These are phyloP conservation scores for Glossophaga mutica DNA, from an alignment of 2,797 vertebrate species.

Conservation along the genomic window DNA sequence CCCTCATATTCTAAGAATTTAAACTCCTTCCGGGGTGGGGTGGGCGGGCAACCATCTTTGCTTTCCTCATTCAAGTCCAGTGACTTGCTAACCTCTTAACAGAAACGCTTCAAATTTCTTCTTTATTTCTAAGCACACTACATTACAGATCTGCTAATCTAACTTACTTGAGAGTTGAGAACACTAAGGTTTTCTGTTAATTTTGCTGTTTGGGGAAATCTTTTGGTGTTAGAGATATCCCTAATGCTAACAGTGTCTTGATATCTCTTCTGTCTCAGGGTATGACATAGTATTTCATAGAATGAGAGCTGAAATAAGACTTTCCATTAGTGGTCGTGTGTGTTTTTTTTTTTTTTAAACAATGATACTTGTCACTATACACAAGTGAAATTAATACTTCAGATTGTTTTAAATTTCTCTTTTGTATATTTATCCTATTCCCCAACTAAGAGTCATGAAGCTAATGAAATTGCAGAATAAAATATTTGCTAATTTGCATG, in stretches of 20 bases:
- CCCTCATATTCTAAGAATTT: neutral
- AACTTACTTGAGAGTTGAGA: neutral
- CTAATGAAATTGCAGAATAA: neutral
- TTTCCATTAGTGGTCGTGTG: neutral
- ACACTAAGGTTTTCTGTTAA: neutral
- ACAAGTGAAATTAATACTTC: conserved; percentile 6
- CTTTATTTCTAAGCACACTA: neutral
- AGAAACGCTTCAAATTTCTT: neutral
- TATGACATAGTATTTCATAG: neutral
- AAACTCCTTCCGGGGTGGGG: neutral
- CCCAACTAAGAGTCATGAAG: neutral
- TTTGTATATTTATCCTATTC: neutral
- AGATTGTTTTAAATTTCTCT: conserved; percentile 24
- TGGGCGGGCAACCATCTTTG: neutral
- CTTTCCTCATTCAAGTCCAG: neutral
- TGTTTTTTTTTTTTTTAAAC: neutral
- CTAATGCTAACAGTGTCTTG: neutral
- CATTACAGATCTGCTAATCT: neutral
- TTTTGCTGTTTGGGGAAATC: neutral
- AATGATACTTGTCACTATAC: neutral
- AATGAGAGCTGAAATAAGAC: neutral
- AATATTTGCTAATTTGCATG: neutral
- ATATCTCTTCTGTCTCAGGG: neutral
- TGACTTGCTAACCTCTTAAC: neutral
- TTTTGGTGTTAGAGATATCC: neutral